Evolutionary conservation across 2,888 invertebrate species (phyloP), one percentile per base, ranked within the genome.

Genomic region (Eupithecia subfuscata): DNA sequence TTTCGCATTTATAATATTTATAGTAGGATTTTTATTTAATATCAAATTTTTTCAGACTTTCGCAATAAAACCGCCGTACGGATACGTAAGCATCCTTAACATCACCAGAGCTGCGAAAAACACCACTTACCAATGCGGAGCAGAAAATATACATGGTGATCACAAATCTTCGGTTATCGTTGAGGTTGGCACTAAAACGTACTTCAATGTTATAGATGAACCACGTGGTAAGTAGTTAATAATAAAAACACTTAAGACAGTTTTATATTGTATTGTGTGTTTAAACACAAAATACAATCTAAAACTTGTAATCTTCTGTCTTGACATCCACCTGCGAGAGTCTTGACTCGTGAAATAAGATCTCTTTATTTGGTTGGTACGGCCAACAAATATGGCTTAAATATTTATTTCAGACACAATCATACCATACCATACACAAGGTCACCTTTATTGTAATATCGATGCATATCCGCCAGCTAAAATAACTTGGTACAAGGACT

Each of bases 391-490:
- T 30, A 30, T 30, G 30, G n/a, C 18, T 9, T 18, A 48, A 48
- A 25, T 30, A 14, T 67, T 16, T 67, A 37, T 76, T 75, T 16
- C 71, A 76, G 76, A 71, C 48, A 71, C 52, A 43, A 16, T 12
- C 5, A 63, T 75, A n/a, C 48, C 71, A 18, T 80, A 76, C 30
- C 64, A 69, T 16, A 48, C 75, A 40, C 70, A 76, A 65, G 74
- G 60, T 14, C 64, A 70, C 34, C 22, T 80, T 0, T 34, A 37
- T 30, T 80, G 80, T 25, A 48, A 69, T 48, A 69, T 80, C 8
- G 74, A 80, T 25, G 77, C 77, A 22, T 75, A 75, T 60, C 80
- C 80, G 16, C 78, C 77, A 45, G 78, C 76, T 12, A 43, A 56
- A 18, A 76, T 80, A 2, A 64, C 65, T 70, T 80, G 80, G 80